Base-by-base conservation (phyloP, 2,888 invertebrate genomes). In the Euclidia mi region DNA sequence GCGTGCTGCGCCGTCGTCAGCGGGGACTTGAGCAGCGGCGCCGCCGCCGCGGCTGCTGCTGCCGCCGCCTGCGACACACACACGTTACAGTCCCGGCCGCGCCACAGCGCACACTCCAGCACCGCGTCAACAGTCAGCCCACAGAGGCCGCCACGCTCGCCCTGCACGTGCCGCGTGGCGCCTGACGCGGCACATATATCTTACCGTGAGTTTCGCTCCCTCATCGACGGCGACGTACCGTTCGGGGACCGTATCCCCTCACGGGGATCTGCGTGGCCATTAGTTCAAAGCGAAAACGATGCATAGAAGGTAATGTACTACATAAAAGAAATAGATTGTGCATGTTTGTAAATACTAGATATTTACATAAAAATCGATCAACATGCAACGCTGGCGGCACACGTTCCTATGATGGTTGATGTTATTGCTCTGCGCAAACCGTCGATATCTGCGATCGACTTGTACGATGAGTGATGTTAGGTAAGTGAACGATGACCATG, bases 1-100 rank as follows among this genome's bases (percentile, higher is more conserved):
- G 97, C 97, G 95, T 98, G 97, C 95, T 97, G 98, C 89, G 97
- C 97, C 90, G 96, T 95, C 89, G 96, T 97, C 94, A 97, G 95
- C 88, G 97, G 97, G 65, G 97, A 97, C 95, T 97, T 97, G 94
- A 97, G 94, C 91, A 98, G 95, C 56, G 97, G 97, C 76, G 96
- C 96, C 70, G 97, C 96, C 74, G 97, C 97, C 82, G 97, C 96
- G 70, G 96, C 96, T 71, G 96, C 96, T 72, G 96, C 96, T 59
- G 95, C 95, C 48, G 95, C 95, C 66, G 95, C 95, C 92, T 93
- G 95, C 50, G 37, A n/a, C 4, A 1, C 4, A 2, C n/a, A 7
- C 6, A 1, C 1, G 7, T 12, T 18, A 28, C 10, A 4, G 15
- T 2, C n/a, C 2, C 18, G 10, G n/a, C n/a, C 11, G 20, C 15